Evolutionary conservation across 1,140 invertebrate genomes (phyloP).

Genomic region (Lethocerus indicus): DNA sequence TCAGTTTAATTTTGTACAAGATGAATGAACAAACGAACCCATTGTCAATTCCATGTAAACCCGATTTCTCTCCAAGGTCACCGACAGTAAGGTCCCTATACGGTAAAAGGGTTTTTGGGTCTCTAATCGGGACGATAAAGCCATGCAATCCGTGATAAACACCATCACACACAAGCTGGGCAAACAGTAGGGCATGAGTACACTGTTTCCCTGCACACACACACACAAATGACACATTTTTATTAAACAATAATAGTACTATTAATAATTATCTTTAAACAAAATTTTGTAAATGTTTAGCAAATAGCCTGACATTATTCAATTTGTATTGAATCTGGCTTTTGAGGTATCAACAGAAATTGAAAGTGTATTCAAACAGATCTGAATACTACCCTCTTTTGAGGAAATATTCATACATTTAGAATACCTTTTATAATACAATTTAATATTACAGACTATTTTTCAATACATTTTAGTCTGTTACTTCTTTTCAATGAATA

Average conservation of each 20-base stretch:
- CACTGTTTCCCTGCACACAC: constrained; percentile 46
- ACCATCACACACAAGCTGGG: constrained; percentile 66
- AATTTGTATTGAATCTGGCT: no score
- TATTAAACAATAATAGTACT: background rate
- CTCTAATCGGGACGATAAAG: constrained; percentile 69
- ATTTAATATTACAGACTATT: no score
- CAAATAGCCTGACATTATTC: no score
- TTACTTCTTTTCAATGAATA: no score
- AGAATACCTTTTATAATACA: background rate
- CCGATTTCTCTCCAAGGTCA: constrained; percentile 79
- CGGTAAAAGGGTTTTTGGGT: constrained; percentile 51
- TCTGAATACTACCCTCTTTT: no score
- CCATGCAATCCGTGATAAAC: constrained; percentile 65
- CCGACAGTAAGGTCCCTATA: constrained; percentile 50
- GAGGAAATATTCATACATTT: no score
- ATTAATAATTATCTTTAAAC: background rate
- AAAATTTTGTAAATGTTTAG: no score
- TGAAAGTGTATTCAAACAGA: no score
- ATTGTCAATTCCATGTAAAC: constrained; percentile 78
- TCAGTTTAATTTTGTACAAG: background rate
- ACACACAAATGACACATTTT: no score
- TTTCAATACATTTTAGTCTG: no score
- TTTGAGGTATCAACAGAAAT: no score
- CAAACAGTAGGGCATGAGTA: constrained; percentile 75
- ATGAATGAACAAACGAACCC: constrained; percentile 30